A percentile compares a stretch with the other conserved stretches of the same genome.
Conservation (phyloP, 2,888 invertebrate species). For the Drosophila multiciliata region DNA sequence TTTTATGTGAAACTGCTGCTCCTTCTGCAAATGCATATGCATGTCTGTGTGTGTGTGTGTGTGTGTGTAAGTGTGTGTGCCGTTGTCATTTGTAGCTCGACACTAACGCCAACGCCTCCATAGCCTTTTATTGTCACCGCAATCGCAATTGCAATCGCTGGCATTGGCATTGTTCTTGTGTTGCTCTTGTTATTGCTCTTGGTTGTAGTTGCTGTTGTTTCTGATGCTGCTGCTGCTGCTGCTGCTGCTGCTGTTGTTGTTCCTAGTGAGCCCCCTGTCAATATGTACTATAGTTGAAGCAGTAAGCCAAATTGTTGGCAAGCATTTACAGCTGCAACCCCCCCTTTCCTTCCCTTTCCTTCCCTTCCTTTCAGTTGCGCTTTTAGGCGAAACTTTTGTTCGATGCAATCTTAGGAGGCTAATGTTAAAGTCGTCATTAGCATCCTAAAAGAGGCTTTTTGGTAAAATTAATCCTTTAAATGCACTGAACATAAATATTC, state of each 20-base stretch:
- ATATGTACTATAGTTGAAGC: slow-evolving; percentile 45
- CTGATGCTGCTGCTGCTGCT: slow-evolving; percentile 18
- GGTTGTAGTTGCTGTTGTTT: slow-evolving; percentile 11
- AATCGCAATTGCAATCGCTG: slow-evolving; percentile 61
- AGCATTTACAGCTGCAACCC: slow-evolving; percentile 21
- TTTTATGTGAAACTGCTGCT: slow-evolving; percentile 53
- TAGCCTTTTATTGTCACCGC: slow-evolving; percentile 69
- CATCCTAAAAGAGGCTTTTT: neutral
- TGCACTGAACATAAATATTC: neutral
- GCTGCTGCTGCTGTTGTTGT: slow-evolving; percentile 17
- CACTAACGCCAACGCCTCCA: slow-evolving; percentile 44
- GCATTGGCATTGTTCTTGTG: slow-evolving; percentile 27
- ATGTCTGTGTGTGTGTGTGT: slow-evolving; percentile 18
- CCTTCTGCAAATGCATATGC: slow-evolving; percentile 7
- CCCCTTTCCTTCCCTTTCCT: no score
- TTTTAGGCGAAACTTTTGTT: slow-evolving; percentile 4
- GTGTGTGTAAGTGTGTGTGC: slow-evolving; percentile 21
- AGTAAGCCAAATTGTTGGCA: slow-evolving; percentile 28
- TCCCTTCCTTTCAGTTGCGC: neutral
- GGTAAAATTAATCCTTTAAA: neutral
- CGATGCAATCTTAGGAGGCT: slow-evolving; percentile 18
- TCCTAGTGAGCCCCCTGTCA: slow-evolving; percentile 47
- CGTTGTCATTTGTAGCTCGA: slow-evolving; percentile 64
- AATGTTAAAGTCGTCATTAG: slow-evolving; percentile 44
- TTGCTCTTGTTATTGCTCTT: slow-evolving; percentile 28